These are phyloP conservation scores for Schrankia costaestrigalis DNA, from an alignment of 2,888 invertebrate genomes.

Conservation along the genomic window DNA sequence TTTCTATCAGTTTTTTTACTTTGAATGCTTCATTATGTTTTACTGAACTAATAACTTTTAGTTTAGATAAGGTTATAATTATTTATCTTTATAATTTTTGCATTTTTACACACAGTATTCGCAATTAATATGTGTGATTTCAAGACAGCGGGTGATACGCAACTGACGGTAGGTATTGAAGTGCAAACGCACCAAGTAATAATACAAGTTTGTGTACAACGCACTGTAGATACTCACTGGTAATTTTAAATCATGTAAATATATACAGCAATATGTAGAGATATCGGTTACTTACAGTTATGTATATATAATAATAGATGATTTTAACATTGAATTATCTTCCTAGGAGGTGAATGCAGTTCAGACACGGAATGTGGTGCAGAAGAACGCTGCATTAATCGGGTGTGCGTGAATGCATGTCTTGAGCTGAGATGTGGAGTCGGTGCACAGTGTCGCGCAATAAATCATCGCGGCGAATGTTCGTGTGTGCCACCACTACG, in stretches of 20 bases:
- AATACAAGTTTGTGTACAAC: conserved; percentile 7
- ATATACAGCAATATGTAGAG: conserved; percentile 21
- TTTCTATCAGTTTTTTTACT: too few species aligned
- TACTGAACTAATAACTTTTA: too few species aligned
- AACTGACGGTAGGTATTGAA: conserved; percentile 12
- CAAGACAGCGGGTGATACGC: conserved; percentile 2
- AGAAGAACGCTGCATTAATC: conserved; percentile 86
- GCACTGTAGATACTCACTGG: conserved; percentile 15
- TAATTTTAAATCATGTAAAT: conserved; percentile 26
- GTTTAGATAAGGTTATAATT: too few species aligned
- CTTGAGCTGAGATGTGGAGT: conserved; percentile 85
- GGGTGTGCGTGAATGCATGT: conserved; percentile 90
- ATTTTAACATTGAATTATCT: not conserved
- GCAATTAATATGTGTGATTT: too few species aligned
- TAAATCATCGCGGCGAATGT: conserved; percentile 88
- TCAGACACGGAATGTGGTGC: conserved; percentile 86
- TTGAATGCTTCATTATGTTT: too few species aligned
- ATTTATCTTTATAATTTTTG: too few species aligned
- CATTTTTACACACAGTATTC: not conserved
- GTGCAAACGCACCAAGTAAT: too few species aligned
- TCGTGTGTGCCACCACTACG: conserved; percentile 86
- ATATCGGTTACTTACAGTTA: not conserved
- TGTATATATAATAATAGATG: not conserved
- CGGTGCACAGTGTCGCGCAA: conserved; percentile 88
- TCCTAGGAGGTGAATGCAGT: conserved; percentile 81